Base-by-base conservation (phyloP, 2,888 invertebrate genomes). In the Mythimna ferrago region DNA sequence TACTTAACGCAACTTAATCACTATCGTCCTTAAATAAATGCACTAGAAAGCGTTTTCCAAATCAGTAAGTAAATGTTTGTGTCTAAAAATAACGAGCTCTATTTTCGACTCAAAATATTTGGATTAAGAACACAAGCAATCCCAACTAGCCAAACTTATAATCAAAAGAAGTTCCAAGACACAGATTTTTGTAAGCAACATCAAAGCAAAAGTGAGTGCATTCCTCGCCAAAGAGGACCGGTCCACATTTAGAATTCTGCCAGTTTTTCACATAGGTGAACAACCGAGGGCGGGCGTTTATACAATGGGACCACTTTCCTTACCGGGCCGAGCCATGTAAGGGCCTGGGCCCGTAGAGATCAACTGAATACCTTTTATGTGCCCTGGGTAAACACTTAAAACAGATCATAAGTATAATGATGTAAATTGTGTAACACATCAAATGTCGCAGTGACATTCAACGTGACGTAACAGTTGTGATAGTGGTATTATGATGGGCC, bases 221-320 rank as follows among this genome's bases (percentile, higher is more conserved):
- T 87, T 87, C 87, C 83, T 64, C 48, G 73, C 70, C 78, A 73
- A 86, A 87, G 76, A 80, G 56, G 77, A 87, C 86, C 78, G 71
- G 87, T 79, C 78, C 80, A 61, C 73, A 77, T 85, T 90, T 91
- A 88, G 90, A 89, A 92, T 90, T 89, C 90, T 81, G 80, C 85
- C 84, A 92, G 90, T 92, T 93, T 93, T 93, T 94, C 93, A 90
- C 90, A 85, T 90, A 91, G 93, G 93, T 93, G 91, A 93, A 93
- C 92, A 93, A 92, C 92, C 94, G 91, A 79, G 80, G 85, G 84
- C 81, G 75, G 71, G 66, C 79, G 78, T 72, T 85, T 74, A 82
- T 87, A 95, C 95, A 95, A 95, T 95, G 91, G 92, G 89, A 89
- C 94, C 88, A 92, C 94, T 93, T 94, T 94, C 96, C 95, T 93